A percentile compares a stretch with the other conserved stretches of the same genome.
These are phyloP conservation scores for Melitaea athalia DNA, from an alignment of 2,888 invertebrate species.

Conservation along the genomic window DNA sequence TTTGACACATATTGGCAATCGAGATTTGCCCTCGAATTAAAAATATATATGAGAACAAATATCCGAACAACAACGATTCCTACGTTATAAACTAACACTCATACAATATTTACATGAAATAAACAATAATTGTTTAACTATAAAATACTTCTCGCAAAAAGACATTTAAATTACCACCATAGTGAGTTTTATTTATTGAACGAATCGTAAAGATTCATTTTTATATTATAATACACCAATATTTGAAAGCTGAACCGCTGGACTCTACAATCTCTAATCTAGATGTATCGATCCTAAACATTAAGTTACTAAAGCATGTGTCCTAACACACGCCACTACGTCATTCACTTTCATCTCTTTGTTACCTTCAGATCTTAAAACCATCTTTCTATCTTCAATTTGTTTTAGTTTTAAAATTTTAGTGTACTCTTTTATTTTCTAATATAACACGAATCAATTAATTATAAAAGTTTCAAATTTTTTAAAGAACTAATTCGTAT, in stretches of 20 bases:
- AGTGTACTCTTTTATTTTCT: neutral
- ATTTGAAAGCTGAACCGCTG: constrained; percentile 81
- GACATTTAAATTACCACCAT: constrained; percentile 50
- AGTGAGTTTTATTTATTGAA: constrained; percentile 57
- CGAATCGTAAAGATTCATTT: constrained; percentile 65
- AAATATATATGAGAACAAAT: constrained; percentile 48
- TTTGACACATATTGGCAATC: constrained; percentile 58
- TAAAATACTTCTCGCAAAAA: constrained; percentile 56
- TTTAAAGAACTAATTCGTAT: neutral
- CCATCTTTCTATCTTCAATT: neutral
- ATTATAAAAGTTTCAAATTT: neutral
- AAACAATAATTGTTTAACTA: constrained; percentile 54
- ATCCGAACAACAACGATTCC: constrained; percentile 54
- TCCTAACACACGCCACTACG: constrained; percentile 65
- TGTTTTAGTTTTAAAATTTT: neutral
- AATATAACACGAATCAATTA: neutral
- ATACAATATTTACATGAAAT: constrained; percentile 71
- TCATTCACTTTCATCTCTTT: constrained; percentile 50
- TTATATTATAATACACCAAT: constrained; percentile 69
- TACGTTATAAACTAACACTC: constrained; percentile 68
- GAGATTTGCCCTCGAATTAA: constrained; percentile 52
- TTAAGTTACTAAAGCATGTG: constrained; percentile 66
- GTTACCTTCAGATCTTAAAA: constrained; percentile 2
- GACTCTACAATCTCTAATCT: constrained; percentile 68
- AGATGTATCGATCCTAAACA: constrained; percentile 67